These are phyloP conservation scores for Anniella stebbinsi DNA, from an alignment of 2,797 vertebrate species.

Conservation along the genomic window DNA sequence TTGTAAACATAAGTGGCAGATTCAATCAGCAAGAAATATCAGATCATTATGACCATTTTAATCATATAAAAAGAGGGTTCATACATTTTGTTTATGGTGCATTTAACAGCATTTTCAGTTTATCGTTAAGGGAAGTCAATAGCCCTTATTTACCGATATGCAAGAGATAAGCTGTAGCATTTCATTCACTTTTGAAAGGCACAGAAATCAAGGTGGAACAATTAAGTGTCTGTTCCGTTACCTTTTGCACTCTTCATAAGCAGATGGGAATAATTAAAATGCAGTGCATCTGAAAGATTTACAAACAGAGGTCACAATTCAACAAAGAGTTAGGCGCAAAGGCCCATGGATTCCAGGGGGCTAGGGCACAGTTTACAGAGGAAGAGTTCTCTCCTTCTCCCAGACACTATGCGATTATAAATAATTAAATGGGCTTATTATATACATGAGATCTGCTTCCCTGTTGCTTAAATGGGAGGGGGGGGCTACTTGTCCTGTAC, in stretches of 20 bases:
- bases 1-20: constrained; percentile 96
- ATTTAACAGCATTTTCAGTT: constrained; percentile 81
- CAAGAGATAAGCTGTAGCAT: constrained; percentile 83
- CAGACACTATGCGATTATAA: background rate
- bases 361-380: background rate
- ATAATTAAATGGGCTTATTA: background rate
- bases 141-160: constrained; percentile 86
- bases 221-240: constrained; percentile 70
- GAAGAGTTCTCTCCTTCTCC: background rate
- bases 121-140: constrained; percentile 66
- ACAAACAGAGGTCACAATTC: constrained; percentile 60
- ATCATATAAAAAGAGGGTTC: constrained; percentile 91
- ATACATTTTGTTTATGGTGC: constrained; percentile 83
- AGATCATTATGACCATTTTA: constrained; percentile 92
- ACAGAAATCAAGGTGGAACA: constrained; percentile 60
- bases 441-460: background rate
- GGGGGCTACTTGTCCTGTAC: background rate
- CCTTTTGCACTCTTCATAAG: constrained; percentile 72
- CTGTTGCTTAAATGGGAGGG: background rate
- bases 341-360: background rate
- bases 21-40: constrained; percentile 97
- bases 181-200: constrained; percentile 52
- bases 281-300: constrained; percentile 79
- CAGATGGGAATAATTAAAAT: constrained; percentile 81
- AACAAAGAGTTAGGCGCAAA: constrained; percentile 1